Base-by-base conservation (phyloP, 2,888 invertebrate genomes). In the Cordilura impudica region DNA sequence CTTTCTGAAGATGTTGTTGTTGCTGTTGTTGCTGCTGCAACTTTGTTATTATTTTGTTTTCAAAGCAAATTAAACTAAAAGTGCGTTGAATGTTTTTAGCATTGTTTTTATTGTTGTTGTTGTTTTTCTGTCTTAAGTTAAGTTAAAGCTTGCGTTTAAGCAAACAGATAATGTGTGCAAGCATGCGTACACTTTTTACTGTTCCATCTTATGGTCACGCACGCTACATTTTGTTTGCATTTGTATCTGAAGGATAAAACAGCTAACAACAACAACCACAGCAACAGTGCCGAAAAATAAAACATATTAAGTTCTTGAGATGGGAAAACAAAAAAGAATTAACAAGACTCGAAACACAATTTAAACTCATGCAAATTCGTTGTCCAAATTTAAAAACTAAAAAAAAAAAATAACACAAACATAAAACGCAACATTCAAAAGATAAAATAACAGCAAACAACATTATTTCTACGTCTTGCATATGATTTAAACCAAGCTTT, bases 321-420 rank as follows among this genome's bases (percentile, higher is more conserved):
- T 73, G 10, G n/a, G n/a, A 35, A 10, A 39, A 63, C 18, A 72
- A 29, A 72, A 53, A 54, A 53, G 86, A 85, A 83, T 84, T 85
- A 87, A 88, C 88, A 87, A 87, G 86, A 66, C 84, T 84, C 85
- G 83, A 85, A 87, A 87, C 88, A 87, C 87, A 88, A 85, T 85
- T 86, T 85, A 83, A 83, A 78, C 84, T 86, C 87, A 87, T 87
- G 87, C 87, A 87, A 88, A 87, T 87, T 86, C 87, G 87, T 85
- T 87, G 88, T 87, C 84, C 78, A 86, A 86, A 84, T 76, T 21
- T 49, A 61, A 56, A 6, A 35, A 45, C 16, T 39, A 16, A 21
- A 58, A 35, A 31, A 35, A 26, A 19, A 66, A 53, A 67, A 66
- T n/a, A 35, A 56, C 21, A 63, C 49, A 21, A 75, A 66, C 69